A percentile compares a stretch with the other conserved stretches of the same genome.
Evolutionary conservation across 2,888 invertebrate genomes (phyloP).

Genomic region (Piscicola geometra): DNA sequence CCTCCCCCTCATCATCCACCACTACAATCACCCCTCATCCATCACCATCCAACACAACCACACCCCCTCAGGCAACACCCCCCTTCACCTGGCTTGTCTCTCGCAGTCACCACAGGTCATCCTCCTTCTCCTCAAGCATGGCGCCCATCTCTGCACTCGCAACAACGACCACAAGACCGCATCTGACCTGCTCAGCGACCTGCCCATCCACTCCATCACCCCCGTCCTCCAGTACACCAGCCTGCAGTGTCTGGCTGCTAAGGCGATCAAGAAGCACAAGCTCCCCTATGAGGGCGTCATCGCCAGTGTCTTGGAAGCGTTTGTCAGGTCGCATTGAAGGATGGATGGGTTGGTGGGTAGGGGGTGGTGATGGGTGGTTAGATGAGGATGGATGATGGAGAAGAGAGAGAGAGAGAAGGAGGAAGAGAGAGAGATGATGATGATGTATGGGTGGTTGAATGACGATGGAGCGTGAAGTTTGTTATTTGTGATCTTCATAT

Average conservation of each 20-base stretch:
- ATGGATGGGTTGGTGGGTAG: neutral
- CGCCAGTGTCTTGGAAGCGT: constrained; percentile 49
- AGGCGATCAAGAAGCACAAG: constrained; percentile 67
- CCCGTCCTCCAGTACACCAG: constrained; percentile 50
- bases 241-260: constrained; percentile 54
- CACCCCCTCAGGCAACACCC: constrained; percentile 78
- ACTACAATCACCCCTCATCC: too few species aligned
- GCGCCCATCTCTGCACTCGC: constrained; percentile 75
- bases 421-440: too few species aligned
- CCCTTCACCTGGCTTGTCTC: constrained; percentile 74
- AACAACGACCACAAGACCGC: constrained; percentile 50
- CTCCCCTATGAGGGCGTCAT: constrained; percentile 51
- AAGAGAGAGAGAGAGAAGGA: too few species aligned
- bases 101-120: constrained; percentile 70
- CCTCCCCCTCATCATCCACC: too few species aligned
- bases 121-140: constrained; percentile 69
- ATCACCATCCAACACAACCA: too few species aligned
- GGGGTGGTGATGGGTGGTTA: too few species aligned
- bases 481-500: too few species aligned
- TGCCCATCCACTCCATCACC: constrained; percentile 49
- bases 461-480: too few species aligned
- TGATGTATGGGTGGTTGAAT: too few species aligned
- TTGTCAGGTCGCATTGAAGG: constrained; percentile 52
- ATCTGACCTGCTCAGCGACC: constrained; percentile 50
- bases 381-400: too few species aligned